A percentile compares a stretch with the other conserved stretches of the same genome.
These are phyloP conservation scores for Pseudomyrmex cubaensis DNA, from an alignment of 1,140 invertebrate species.

Conservation along the genomic window DNA sequence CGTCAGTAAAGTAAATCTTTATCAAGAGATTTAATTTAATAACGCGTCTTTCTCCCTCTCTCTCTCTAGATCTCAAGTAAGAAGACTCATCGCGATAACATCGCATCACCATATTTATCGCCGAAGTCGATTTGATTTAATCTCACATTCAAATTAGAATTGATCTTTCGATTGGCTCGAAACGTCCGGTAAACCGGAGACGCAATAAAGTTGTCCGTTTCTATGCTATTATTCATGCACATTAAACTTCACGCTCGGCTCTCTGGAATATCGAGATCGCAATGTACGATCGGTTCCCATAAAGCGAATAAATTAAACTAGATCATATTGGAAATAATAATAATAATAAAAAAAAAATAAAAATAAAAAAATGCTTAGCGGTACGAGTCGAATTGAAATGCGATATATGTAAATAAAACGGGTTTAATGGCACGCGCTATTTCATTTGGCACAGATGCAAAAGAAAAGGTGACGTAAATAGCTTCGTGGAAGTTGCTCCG, in stretches of 20 bases:
- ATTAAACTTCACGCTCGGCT: slow-evolving; percentile 22
- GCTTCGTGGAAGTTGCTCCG: background rate
- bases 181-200: slow-evolving; percentile 19
- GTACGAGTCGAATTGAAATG: slow-evolving; percentile 9
- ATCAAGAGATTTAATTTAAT: slow-evolving; percentile 54
- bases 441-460: background rate
- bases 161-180: slow-evolving; percentile 19
- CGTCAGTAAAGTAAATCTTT: slow-evolving; percentile 46
- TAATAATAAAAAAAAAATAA: background rate
- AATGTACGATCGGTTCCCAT: slow-evolving; percentile 24
- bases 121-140: slow-evolving; percentile 38
- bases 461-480: background rate
- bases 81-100: slow-evolving; percentile 23
- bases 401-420: slow-evolving; percentile 27
- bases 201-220: slow-evolving; percentile 26
- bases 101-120: slow-evolving; percentile 51
- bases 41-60: slow-evolving; percentile 4
- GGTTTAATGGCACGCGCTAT: slow-evolving; percentile 1
- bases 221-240: slow-evolving; percentile 24
- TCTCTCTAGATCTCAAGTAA: background rate
- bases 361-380: background rate
- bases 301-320: slow-evolving; percentile 12
- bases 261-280: slow-evolving; percentile 22
- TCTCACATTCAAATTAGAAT: slow-evolving; percentile 50
- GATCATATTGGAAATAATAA: background rate